phyloP scores from a whole-genome alignment of 35 echinoderm and acorn worm species.

The Ophiothrix spiculata region DNA sequence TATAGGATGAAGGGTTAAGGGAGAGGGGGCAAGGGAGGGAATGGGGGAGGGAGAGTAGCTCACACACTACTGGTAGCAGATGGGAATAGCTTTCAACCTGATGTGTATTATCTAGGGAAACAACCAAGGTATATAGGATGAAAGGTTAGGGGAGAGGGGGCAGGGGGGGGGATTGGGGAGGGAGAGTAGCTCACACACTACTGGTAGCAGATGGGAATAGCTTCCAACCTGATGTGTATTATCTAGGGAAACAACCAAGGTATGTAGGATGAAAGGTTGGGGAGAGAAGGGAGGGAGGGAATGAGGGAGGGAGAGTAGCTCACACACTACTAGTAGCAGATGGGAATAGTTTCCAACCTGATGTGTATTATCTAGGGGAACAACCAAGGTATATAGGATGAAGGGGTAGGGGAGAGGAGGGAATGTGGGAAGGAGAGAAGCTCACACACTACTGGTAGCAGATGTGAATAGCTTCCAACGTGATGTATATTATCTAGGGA shows the following conservation, averaged over 20 bases:
- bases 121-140: conserved; percentile 98
- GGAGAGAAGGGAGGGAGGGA: no score
- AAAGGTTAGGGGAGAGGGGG: no score
- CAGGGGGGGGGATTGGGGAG: no score
- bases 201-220: conserved; percentile 91
- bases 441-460: conserved; percentile 87
- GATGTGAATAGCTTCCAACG: conserved; percentile 89
- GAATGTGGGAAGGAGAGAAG: no score
- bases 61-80: conserved; percentile 92
- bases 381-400: conserved; percentile 99
- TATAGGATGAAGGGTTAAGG: no score
- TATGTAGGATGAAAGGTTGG: no score
- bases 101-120: conserved; percentile 94
- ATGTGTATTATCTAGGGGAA: conserved; percentile 90
- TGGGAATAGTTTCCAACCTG: conserved; percentile 81
- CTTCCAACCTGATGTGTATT: conserved; percentile 92
- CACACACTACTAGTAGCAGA: conserved; percentile 86
- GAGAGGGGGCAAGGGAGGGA: no score
- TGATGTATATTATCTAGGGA: conserved; percentile 93
- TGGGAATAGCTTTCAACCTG: conserved; percentile 85
- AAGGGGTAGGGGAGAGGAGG: no score
- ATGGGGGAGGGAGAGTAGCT: conserved; percentile 77
- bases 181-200: conserved; percentile 84
- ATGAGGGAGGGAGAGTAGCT: conserved; percentile 70
- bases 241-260: conserved; percentile 97